These are phyloP conservation scores for Macrotis lagotis DNA, from an alignment of 2,113 vertebrate species.

Conservation along the genomic window DNA sequence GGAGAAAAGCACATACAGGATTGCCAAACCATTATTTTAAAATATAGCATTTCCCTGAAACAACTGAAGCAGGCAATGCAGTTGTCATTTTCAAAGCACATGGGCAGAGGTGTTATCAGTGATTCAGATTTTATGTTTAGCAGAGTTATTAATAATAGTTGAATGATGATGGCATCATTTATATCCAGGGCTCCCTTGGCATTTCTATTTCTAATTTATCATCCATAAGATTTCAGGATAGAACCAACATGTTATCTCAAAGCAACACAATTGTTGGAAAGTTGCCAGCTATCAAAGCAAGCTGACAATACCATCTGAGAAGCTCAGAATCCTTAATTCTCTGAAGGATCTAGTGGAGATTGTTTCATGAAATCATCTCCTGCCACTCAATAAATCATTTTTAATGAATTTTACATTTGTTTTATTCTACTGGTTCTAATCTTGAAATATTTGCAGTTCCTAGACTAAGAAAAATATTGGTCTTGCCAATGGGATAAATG, in stretches of 20 bases:
- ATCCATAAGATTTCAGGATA: slow-evolving; percentile 57
- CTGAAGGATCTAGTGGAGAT: slow-evolving; percentile 64
- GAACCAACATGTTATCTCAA: slow-evolving; percentile 34
- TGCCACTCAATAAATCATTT: slow-evolving; percentile 68
- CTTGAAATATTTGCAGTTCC: slow-evolving; percentile 57
- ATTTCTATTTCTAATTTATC: slow-evolving; percentile 61
- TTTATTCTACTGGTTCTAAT: slow-evolving; percentile 62
- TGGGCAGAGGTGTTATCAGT: slow-evolving; percentile 1
- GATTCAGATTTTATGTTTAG: slow-evolving; percentile 42
- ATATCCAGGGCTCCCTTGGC: background rate
- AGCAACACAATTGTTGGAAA: slow-evolving; percentile 49
- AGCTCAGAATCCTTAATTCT: slow-evolving; percentile 51
- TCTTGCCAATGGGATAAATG: background rate
- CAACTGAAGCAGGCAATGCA: background rate
- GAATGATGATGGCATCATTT: slow-evolving; percentile 23
- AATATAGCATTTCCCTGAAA: slow-evolving; percentile 3
- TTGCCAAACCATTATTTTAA: slow-evolving; percentile 10
- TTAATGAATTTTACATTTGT: slow-evolving; percentile 66
- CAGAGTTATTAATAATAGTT: slow-evolving; percentile 49
- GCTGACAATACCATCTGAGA: slow-evolving; percentile 48
- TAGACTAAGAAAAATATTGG: background rate
- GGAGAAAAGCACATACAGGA: background rate
- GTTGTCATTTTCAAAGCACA: background rate
- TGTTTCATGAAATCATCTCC: slow-evolving; percentile 66
- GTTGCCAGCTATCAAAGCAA: slow-evolving; percentile 32